Evolutionary conservation across 1,140 invertebrate species (phyloP).

Genomic region (Musca vetustissima): DNA sequence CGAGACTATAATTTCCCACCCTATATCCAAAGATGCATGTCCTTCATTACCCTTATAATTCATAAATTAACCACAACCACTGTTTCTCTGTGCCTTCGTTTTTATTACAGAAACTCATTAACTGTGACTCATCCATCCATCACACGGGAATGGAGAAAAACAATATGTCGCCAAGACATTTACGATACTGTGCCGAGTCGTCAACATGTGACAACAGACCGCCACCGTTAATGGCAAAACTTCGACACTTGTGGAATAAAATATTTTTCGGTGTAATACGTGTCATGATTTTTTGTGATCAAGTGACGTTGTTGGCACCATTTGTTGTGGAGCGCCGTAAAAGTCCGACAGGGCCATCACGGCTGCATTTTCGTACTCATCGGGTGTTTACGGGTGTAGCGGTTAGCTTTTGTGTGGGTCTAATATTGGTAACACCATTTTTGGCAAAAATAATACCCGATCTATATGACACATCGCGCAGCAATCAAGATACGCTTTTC

Average conservation of each 20-base stretch:
- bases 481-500: background rate
- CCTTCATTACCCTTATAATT: too few relatives aligned
- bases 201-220: too few relatives aligned
- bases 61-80: too few relatives aligned
- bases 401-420: background rate
- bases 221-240: background rate
- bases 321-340: background rate
- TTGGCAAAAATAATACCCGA: background rate
- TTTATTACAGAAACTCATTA: too few relatives aligned
- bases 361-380: background rate
- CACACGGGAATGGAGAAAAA: too few relatives aligned
- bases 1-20: too few relatives aligned
- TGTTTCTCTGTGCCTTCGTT: too few relatives aligned
- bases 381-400: background rate
- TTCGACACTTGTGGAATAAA: constrained; percentile 12
- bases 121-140: too few relatives aligned
- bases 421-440: background rate
- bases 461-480: background rate
- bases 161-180: too few relatives aligned
- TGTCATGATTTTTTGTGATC: background rate
- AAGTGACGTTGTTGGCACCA: background rate
- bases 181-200: too few relatives aligned
- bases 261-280: constrained; percentile 16
- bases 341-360: too few relatives aligned
- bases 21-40: too few relatives aligned